These are phyloP conservation scores for Coregonus clupeaformis DNA, from an alignment of 2,113 vertebrate genomes.

Conservation along the genomic window DNA sequence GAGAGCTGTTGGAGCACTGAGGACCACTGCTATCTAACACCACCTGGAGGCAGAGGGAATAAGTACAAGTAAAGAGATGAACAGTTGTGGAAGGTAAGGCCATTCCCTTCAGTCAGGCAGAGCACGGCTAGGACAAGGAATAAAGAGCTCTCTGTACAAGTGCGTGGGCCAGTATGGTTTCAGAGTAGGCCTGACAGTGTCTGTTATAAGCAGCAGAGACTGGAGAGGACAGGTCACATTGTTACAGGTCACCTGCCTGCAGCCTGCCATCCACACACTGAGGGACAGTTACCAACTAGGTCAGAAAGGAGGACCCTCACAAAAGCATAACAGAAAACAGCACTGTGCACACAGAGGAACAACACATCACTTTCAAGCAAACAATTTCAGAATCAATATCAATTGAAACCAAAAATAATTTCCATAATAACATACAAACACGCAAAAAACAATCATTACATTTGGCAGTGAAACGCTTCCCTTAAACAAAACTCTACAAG, in stretches of 20 bases:
- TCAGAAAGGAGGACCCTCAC: too few relatives aligned
- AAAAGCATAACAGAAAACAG: neutral
- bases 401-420: conserved; percentile 9
- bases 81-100: neutral
- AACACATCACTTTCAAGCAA: neutral
- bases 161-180: too few relatives aligned
- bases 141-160: too few relatives aligned
- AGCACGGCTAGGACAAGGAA: too few relatives aligned
- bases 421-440: conserved; percentile 11
- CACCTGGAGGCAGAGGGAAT: conserved; percentile 54
- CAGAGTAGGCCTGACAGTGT: too few relatives aligned
- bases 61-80: conserved; percentile 41
- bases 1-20: neutral
- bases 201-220: too few relatives aligned
- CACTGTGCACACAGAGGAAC: neutral
- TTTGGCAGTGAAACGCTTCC: conserved; percentile 64
- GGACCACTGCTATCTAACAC: conserved; percentile 30
- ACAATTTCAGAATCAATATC: neutral
- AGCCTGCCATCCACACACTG: too few relatives aligned
- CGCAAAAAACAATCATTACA: conserved; percentile 46
- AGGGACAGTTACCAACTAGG: too few relatives aligned
- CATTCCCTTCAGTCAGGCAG: too few relatives aligned
- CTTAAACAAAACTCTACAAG: conserved; percentile 8
- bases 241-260: too few relatives aligned
- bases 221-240: too few relatives aligned